phyloP scores from a whole-genome alignment of 2,888 invertebrate species.

The Therioaphis trifolii region DNA sequence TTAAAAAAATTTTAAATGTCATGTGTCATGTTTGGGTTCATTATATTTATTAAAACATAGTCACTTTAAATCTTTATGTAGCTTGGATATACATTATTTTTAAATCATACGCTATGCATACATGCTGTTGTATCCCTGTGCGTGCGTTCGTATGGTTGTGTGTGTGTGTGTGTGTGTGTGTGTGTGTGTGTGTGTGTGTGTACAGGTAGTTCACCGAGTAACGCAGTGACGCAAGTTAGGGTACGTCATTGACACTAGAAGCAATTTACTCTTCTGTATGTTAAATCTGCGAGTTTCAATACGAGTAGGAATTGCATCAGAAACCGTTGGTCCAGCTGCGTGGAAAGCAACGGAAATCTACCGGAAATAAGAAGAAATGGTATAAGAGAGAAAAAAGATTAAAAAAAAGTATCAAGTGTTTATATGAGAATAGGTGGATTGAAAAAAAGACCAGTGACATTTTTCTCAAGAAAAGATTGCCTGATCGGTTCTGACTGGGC shows the following conservation, averaged over 20 bases:
- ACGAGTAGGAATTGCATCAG: neutral
- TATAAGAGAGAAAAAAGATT: conserved; percentile 10
- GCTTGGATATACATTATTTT: no score
- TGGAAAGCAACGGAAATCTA: conserved; percentile 35
- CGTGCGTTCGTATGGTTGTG: no score
- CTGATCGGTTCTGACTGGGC: conserved; percentile 29
- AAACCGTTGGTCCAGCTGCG: conserved; percentile 9
- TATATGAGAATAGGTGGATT: conserved; percentile 5
- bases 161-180: neutral
- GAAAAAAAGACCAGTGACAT: conserved; percentile 51
- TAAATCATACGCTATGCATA: no score
- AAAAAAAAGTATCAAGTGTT: conserved; percentile 59
- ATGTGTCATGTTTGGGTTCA: no score
- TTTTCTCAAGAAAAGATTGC: conserved; percentile 59
- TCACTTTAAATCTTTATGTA: no score
- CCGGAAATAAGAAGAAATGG: conserved; percentile 50
- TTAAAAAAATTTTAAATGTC: no score
- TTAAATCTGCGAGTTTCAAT: neutral
- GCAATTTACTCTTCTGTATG: neutral
- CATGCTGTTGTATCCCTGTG: no score
- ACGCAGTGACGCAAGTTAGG: neutral
- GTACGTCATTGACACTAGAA: no score
- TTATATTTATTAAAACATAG: no score
- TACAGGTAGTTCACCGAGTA: neutral
- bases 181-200: no score